A percentile compares a stretch with the other conserved stretches of the same genome.
These are phyloP conservation scores for Paraplagusia blochii DNA, from an alignment of 2,113 vertebrate species.

Conservation along the genomic window DNA sequence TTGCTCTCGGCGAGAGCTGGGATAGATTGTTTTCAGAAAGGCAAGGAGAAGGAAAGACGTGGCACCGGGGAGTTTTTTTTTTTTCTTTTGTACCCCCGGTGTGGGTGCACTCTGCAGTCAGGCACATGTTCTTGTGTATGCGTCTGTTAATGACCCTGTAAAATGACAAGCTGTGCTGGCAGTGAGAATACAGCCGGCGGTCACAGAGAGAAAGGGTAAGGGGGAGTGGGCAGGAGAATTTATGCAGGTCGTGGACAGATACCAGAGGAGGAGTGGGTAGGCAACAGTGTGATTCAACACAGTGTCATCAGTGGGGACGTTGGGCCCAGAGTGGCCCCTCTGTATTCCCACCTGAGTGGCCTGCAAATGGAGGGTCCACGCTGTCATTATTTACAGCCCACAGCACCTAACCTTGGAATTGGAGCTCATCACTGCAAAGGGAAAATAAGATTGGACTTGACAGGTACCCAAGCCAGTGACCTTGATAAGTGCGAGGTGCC, in stretches of 20 bases:
- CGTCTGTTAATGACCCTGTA: slow-evolving; percentile 72
- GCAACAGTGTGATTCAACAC: slow-evolving; percentile 61
- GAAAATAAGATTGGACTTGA: slow-evolving; percentile 74
- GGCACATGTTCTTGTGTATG: slow-evolving; percentile 51
- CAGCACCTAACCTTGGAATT: slow-evolving; percentile 73
- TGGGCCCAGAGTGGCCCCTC: slow-evolving; percentile 61
- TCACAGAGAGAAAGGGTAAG: slow-evolving; percentile 31
- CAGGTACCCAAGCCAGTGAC: slow-evolving; percentile 69
- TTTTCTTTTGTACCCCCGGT: slow-evolving; percentile 32
- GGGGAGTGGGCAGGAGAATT: slow-evolving; percentile 37
- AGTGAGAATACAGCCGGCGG: slow-evolving; percentile 60
- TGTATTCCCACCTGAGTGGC: slow-evolving; percentile 72
- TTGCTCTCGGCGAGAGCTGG: slow-evolving; percentile 54
- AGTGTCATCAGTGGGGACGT: slow-evolving; percentile 56
- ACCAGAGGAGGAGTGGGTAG: slow-evolving; percentile 15
- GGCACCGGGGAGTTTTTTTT: slow-evolving; percentile 32
- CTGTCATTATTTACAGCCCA: slow-evolving; percentile 74
- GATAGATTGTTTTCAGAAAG: slow-evolving; percentile 24
- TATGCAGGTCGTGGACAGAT: slow-evolving; percentile 11
- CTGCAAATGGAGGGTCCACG: slow-evolving; percentile 64
- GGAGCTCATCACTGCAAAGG: slow-evolving; percentile 63
- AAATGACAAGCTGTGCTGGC: slow-evolving; percentile 72
- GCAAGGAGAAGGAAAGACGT: slow-evolving; percentile 38
- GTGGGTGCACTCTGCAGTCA: slow-evolving; percentile 52
- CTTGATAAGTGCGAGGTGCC: slow-evolving; percentile 74